Base-by-base conservation (phyloP, 2,888 invertebrate species). In the Ecliptopera silaceata region DNA sequence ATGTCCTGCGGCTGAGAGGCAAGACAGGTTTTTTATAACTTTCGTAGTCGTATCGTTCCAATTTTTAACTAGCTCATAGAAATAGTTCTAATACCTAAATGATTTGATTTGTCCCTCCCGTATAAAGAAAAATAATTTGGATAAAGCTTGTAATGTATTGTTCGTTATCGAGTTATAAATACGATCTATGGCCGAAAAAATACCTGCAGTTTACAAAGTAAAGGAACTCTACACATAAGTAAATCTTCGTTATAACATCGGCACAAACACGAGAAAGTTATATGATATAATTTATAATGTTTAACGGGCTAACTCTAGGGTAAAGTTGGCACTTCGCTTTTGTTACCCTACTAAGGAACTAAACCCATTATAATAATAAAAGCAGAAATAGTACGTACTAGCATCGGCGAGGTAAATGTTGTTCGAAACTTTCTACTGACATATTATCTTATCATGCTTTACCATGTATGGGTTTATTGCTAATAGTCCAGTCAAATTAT, bases 301-400 rank as follows among this genome's bases (percentile, higher is more conserved):
- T 46, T 29, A 45, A 41, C 22, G 42, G 31, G 15, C 41, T 38
- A 47, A 42, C 31, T 39, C 18, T 44, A 26, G 34, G 43, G 53
- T 41, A 32, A 50, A 54, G 38, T 51, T 50, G 22, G 5, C 44
- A 31, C 39, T 29, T 47, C 15, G 18, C 43, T 45, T 57, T 42
- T 51, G 51, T 52, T 60, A 57, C 29, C 41, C 52, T 53, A 42
- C 55, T 49, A 22, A 26, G 49, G 18, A 53, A 58, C 60, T 60
- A 58, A 63, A 56, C 26, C 41, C 55, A 56, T 60, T 58, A 56
- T 31, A 54, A 38, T 54, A 50, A 61, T 56, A 56, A 47, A 56
- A 49, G 31, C 39, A 32, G 42, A 36, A 36, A 47, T 46, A 32
- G 34, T 17, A 13, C 15, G 29, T 20, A 42, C 39, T 39, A 46